Base-by-base conservation (phyloP, 2,797 vertebrate genomes). In the Chelmon rostratus region DNA sequence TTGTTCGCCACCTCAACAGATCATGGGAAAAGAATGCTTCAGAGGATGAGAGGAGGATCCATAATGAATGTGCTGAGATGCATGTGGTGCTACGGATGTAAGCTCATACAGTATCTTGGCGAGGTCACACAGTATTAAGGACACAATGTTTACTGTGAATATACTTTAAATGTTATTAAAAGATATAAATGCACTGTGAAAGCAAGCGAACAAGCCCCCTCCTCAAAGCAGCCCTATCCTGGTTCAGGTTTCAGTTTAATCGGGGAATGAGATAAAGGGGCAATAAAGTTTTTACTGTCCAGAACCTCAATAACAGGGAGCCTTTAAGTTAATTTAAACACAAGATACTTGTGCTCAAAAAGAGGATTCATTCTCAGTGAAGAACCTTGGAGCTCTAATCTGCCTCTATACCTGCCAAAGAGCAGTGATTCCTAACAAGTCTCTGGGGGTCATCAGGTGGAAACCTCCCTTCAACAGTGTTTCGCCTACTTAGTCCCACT, bases 1-100 rank as follows among this genome's bases (percentile, higher is more conserved):
- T 78, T 91, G 72, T 90, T 82, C 53, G 18, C 21, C 38, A 28
- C 44, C 38, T 72, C 15, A n/a, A 40, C 52, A 78, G 63, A 78
- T 84, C 75, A 76, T 12, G 44, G 35, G 21, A n/a, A 37, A 83
- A 78, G 62, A 84, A 84, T 68, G 49, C 35, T 62, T 69, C 40
- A 40, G 46, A 78, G 54, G 69, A 15, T 23, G 15, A 72, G 28
- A 25, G 13, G 13, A 33, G 21, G 44, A 42, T 56, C 46, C 5
- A n/a, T 19, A 50, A 31, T 65, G 56, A 52, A 37, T 59, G 16
- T 7, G 5, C 11, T 83, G 6, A 54, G 16, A 50, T 13, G 47
- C 31, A 62, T 38, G 49, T 40, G 7, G 23, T 59, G 28, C 56
- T 35, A 13, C 31, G 28, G 28, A 74, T 28, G 8, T 3, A 33